These are phyloP conservation scores for Thera obeliscata DNA, from an alignment of 2,888 invertebrate genomes.

Conservation along the genomic window DNA sequence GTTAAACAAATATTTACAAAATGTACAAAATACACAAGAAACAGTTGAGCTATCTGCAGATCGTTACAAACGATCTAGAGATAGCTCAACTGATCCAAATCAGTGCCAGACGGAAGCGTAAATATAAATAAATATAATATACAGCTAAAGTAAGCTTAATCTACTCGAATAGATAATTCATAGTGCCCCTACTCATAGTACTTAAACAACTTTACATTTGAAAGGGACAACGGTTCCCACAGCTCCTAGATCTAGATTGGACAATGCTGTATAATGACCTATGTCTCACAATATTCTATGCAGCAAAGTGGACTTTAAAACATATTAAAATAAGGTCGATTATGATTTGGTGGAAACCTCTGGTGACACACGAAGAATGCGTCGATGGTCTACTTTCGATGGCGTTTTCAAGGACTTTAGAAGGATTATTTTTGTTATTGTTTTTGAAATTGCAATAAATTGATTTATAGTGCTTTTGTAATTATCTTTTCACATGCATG, in stretches of 20 bases:
- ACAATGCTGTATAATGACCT: slow-evolving; percentile 37
- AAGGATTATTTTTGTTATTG: slow-evolving; percentile 20
- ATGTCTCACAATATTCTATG: slow-evolving; percentile 14
- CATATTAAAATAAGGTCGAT: slow-evolving; percentile 25
- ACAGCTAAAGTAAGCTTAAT: background rate
- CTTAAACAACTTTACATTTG: slow-evolving; percentile 65
- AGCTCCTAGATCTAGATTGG: slow-evolving; percentile 63
- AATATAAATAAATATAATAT: too few relatives aligned
- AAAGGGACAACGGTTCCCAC: slow-evolving; percentile 79
- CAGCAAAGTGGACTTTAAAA: slow-evolving; percentile 34
- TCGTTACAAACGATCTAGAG: too few relatives aligned
- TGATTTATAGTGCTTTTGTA: background rate
- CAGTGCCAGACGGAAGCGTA: too few relatives aligned
- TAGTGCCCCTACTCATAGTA: slow-evolving; percentile 32
- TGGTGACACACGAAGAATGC: slow-evolving; percentile 63
- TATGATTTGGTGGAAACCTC: slow-evolving; percentile 35
- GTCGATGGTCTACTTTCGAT: slow-evolving; percentile 70
- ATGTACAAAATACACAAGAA: too few relatives aligned
- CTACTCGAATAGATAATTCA: background rate
- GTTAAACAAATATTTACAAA: too few relatives aligned
- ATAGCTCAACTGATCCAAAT: too few relatives aligned
- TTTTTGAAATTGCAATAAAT: slow-evolving; percentile 1
- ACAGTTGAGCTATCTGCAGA: too few relatives aligned
- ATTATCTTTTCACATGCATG: slow-evolving; percentile 2
- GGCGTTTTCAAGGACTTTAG: slow-evolving; percentile 57